Percentiles rank a stretch among this genome's conserved stretches.
Conservation (phyloP, 2,797 vertebrate genomes). For the Malurus splendens region DNA sequence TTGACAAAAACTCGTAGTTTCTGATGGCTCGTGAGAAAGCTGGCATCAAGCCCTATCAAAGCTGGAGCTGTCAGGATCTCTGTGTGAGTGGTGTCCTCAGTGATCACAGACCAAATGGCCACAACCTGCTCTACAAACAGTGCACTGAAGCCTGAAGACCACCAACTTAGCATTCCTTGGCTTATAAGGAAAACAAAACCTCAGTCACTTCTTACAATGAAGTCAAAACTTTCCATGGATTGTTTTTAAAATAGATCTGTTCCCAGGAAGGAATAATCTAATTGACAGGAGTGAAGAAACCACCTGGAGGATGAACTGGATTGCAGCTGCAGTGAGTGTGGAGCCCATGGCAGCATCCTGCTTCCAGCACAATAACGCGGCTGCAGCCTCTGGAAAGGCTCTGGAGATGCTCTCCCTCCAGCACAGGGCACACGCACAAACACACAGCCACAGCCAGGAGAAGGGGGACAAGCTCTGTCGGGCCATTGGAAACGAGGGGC, state of each 20-base stretch:
- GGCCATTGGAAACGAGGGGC: background rate
- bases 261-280: background rate
- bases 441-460: fast-evolving
- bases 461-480: background rate
- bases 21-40: background rate
- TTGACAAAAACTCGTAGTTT: background rate
- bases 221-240: background rate
- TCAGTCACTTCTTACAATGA: background rate
- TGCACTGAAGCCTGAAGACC: background rate
- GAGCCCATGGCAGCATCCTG: background rate
- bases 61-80: background rate
- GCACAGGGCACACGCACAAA: background rate
- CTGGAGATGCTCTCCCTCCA: background rate
- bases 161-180: background rate
- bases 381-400: background rate
- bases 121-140: background rate
- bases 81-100: background rate
- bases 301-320: background rate
- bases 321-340: background rate
- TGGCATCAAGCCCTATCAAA: background rate
- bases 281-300: background rate
- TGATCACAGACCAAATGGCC: background rate
- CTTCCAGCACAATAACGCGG: background rate
- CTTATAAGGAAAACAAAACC: background rate
- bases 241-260: background rate